Evolutionary conservation across 2,113 vertebrate species (phyloP).

Genomic region (Axis porcinus): DNA sequence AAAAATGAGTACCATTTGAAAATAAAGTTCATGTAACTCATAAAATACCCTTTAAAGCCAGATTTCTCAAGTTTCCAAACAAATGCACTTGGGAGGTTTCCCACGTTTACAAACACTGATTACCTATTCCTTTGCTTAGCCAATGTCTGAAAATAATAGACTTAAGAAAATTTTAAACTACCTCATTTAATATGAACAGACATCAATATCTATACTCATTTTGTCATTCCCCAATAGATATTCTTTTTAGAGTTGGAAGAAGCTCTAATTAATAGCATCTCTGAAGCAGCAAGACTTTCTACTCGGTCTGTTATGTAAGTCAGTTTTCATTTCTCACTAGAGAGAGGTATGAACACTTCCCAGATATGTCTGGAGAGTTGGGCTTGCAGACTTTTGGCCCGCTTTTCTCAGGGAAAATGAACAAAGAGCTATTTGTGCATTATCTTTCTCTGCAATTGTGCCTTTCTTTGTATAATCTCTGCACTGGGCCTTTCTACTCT

Average conservation of each 20-base stretch:
- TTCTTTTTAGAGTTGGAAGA: background rate
- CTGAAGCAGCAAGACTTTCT: background rate
- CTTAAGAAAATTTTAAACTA: conserved; percentile 4
- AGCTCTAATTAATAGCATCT: background rate
- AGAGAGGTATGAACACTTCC: background rate
- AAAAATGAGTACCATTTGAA: background rate
- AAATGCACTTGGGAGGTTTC: background rate
- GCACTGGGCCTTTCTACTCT: background rate
- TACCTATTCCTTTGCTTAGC: background rate
- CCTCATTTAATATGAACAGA: conserved; percentile 11
- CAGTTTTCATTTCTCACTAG: conserved; percentile 5
- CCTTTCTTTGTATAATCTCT: background rate
- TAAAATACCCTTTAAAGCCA: background rate
- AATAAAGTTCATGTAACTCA: background rate
- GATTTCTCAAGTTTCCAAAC: background rate
- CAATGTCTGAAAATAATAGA: background rate
- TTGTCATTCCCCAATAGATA: background rate
- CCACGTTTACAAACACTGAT: background rate
- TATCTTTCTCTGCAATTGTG: background rate
- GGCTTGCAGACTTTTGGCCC: background rate
- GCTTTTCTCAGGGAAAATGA: background rate
- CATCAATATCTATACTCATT: background rate
- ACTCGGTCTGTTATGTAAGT: background rate
- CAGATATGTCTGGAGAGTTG: background rate
- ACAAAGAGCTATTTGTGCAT: background rate